phyloP scores from a whole-genome alignment of 2,797 vertebrate species.

The Periophthalmus magnuspinnatus region DNA sequence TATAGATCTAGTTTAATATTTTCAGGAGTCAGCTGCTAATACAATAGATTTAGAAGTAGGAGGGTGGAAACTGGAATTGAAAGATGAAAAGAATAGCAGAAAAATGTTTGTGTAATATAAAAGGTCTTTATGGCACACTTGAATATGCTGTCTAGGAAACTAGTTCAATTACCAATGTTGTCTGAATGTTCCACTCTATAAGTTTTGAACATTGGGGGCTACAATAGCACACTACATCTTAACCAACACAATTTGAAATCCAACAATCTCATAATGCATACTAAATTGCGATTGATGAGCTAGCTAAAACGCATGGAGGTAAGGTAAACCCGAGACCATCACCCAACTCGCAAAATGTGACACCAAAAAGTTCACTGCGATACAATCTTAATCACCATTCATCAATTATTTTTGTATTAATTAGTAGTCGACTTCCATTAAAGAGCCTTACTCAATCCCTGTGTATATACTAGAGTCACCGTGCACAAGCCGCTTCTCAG shows the following conservation, averaged over 20 bases:
- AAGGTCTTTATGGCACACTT: not conserved
- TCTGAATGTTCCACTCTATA: not conserved
- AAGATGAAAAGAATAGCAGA: not conserved
- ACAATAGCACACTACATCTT: not conserved
- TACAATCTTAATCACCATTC: not conserved
- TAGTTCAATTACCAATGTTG: not conserved
- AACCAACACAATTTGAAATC: not conserved
- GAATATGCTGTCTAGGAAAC: not conserved
- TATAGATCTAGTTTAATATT: not conserved
- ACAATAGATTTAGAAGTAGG: not conserved
- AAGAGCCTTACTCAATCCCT: conserved; percentile 20
- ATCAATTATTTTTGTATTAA: not conserved
- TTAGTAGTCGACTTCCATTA: not conserved
- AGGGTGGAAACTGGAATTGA: not conserved
- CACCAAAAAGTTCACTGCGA: not conserved
- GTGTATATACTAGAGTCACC: conserved; percentile 39
- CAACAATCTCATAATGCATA: not conserved
- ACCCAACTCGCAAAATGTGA: not conserved
- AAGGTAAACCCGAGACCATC: not conserved
- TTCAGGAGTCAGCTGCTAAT: not conserved
- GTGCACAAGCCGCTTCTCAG: conserved; percentile 42
- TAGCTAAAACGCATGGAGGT: not conserved
- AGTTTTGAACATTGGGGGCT: not conserved
- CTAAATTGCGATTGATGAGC: not conserved
- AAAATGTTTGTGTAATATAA: not conserved